Conservation (phyloP, 2,797 vertebrate species). For the Ataeniobius toweri region DNA sequence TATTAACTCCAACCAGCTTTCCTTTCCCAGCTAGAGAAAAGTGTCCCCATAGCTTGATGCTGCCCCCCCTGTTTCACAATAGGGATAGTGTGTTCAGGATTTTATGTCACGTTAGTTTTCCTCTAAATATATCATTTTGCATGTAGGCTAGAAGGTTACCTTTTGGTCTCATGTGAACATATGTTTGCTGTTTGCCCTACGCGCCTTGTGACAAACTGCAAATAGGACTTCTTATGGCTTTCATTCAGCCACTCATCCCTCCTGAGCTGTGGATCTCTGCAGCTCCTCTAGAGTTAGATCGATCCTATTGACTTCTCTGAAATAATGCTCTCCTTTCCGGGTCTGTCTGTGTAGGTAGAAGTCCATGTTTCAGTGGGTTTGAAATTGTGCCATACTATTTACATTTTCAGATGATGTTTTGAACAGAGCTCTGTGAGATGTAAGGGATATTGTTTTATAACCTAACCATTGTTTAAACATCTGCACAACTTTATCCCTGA, state of each 20-base stretch:
- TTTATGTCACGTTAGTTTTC: neutral
- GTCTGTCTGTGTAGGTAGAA: no score
- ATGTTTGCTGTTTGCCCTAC: neutral
- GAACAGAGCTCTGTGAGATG: no score
- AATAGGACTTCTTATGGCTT: neutral
- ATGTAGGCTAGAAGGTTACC: neutral
- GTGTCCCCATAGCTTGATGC: no score
- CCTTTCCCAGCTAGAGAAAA: neutral
- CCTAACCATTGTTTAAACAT: no score
- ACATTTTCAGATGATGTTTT: no score
- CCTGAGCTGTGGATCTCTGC: neutral
- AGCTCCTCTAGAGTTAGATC: neutral
- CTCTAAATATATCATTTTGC: neutral
- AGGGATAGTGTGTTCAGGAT: neutral
- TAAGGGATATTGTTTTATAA: no score
- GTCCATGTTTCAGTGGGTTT: no score
- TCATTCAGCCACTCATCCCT: neutral
- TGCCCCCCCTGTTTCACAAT: neutral
- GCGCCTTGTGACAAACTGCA: no score
- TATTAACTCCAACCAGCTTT: neutral
- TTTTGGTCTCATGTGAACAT: neutral
- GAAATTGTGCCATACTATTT: no score
- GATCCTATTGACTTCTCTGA: neutral
- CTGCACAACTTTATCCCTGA: no score
- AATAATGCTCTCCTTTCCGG: neutral